phyloP scores from a whole-genome alignment of 2,797 vertebrate genomes.

The Lacerta viridis region DNA sequence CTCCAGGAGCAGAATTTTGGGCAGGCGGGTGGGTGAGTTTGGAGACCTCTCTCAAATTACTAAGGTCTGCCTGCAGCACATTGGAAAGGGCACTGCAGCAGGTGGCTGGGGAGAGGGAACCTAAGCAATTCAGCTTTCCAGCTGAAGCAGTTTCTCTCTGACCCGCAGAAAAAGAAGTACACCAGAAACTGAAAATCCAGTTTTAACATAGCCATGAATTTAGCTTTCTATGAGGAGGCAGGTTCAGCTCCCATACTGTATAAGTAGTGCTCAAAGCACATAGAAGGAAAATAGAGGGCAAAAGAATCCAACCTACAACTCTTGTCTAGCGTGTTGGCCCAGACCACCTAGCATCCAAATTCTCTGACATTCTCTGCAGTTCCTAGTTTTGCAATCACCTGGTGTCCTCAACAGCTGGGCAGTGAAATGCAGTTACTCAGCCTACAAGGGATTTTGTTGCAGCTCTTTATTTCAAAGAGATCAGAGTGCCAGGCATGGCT shows the following conservation, averaged over 20 bases:
- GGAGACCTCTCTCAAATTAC: not conserved
- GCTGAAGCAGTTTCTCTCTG: not conserved
- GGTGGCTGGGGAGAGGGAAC: not conserved
- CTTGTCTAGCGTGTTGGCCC: not conserved
- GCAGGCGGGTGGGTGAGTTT: too few relatives aligned
- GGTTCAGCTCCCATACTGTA: not conserved
- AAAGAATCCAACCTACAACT: too few relatives aligned
- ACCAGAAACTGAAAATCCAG: not conserved
- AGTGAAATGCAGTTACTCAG: not conserved
- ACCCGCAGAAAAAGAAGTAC: not conserved
- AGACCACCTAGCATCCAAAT: not conserved
- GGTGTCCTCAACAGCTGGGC: not conserved
- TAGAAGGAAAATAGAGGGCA: not conserved
- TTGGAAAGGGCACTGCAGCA: not conserved
- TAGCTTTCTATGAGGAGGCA: too few relatives aligned
- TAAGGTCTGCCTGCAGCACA: not conserved
- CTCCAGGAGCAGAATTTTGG: too few relatives aligned
- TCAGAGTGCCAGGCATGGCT: not conserved
- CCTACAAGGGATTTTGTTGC: not conserved
- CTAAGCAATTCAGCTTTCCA: not conserved
- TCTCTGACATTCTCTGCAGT: not conserved
- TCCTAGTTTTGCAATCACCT: too few relatives aligned
- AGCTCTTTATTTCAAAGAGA: not conserved
- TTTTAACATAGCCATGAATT: not conserved
- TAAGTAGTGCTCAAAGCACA: not conserved